Evolutionary conservation across 2,113 vertebrate genomes (phyloP).

Genomic region (Catharus fuscescens): DNA sequence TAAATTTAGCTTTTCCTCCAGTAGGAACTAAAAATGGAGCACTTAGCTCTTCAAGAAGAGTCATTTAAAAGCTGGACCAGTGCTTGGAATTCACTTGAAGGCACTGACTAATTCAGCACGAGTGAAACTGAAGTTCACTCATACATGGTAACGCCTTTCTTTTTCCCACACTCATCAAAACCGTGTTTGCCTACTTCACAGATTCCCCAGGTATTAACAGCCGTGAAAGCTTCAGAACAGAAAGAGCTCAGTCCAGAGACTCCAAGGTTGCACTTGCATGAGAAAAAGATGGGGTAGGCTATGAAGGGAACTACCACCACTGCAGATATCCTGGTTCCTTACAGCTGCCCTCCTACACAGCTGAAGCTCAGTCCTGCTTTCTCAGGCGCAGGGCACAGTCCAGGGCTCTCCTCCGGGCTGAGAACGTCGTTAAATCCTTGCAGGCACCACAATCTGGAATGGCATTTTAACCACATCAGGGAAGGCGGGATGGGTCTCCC

Average conservation of each 20-base stretch:
- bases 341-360: neutral
- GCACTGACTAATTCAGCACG: constrained; percentile 59
- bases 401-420: neutral
- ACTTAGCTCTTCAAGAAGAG: neutral
- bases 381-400: neutral
- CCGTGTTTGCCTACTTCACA: constrained; percentile 31
- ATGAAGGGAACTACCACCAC: neutral
- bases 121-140: constrained; percentile 55
- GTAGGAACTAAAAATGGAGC: neutral
- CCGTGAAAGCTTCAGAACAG: neutral
- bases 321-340: neutral
- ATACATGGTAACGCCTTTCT: constrained; percentile 15
- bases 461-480: constrained; percentile 47
- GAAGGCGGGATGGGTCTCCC: neutral
- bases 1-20: neutral
- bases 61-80: neutral
- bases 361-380: neutral
- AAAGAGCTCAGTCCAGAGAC: neutral
- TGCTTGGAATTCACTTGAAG: constrained; percentile 47
- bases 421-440: neutral
- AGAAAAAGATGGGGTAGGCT: neutral
- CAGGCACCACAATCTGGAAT: neutral
- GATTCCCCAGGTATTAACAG: constrained; percentile 30
- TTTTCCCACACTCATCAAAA: constrained; percentile 66
- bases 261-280: neutral